Base-by-base conservation (phyloP, 2,888 invertebrate genomes). In the Netelia inedita region DNA sequence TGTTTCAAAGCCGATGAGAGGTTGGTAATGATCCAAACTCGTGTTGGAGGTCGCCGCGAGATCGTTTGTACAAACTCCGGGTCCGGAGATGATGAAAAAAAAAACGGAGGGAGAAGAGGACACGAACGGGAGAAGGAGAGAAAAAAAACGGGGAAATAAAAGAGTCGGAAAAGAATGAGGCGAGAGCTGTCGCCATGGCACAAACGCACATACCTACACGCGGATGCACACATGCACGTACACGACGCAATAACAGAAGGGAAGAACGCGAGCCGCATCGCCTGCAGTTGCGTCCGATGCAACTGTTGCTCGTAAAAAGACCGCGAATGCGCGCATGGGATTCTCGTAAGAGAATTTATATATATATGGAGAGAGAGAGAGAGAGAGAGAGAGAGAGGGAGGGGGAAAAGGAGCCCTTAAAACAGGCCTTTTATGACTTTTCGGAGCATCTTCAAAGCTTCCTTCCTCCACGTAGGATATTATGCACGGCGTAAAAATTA, bases 301-400 rank as follows among this genome's bases (percentile, higher is more conserved):
- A 84, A 80, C 84, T 81, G 80, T 80, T 81, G 76, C 80, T 81
- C 84, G 81, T 84, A 84, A 84, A 84, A 76, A 75, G 53, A 57
- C 9, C 19, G 14, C 28, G 61, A 74, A 74, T 43, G 35, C 79
- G 43, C 63, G 55, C 41, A 46, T 11, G 19, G 35, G 8, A 59
- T 19, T 71, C 14, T 19, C 46, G n/a, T 46, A 28, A 55, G 57
- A 57, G 65, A 14, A 57, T 73, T 69, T 28, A 61, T 63, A 28
- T 28, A 28, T 28, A 5, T 28, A 28, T 28, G 5, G 28, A 5
- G 28, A 28, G 28, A 28, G 5, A 19, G 71, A 41, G 55, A 28
- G 28, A 5, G 28, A 28, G 28, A 28, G 5, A 19, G 71, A 41
- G 55, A 66, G 66, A 11, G 21, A 57, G 1, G 10, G 61, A 11